Evolutionary conservation across 2,797 vertebrate species (phyloP), one percentile per base, ranked within the genome.

Genomic region (Girardinus metallicus): DNA sequence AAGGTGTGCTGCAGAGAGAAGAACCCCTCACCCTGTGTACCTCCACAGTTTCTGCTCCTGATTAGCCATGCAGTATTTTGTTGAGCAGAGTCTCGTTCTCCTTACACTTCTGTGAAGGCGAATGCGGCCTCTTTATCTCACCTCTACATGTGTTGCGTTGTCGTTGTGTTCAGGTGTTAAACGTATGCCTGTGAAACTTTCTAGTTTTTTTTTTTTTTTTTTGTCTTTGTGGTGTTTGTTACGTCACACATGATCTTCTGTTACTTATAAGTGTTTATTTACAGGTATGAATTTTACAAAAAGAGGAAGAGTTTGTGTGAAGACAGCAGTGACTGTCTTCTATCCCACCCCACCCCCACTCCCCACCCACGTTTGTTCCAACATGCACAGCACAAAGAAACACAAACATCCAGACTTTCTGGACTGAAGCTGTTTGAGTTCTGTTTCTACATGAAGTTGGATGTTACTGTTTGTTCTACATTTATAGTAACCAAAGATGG

Each of bases 21-120:
- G 31, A 60, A 6, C 12, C 66, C 43, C n/a, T 57, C 16, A 9
- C 51, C 41, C 4, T 18, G 4, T 76, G 74, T 81, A 88, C 75
- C 78, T 93, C 89, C 93, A 91, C 89, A 90, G 89, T 93, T 94
- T 94, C 82, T 93, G 84, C 92, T 86, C 3, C 12, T 41, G 11
- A 41, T 80, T 91, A 91, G 93, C 86, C 80, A 79, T 86, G 89
- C 93, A 93, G 94, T 95, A 88, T 95, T 95, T 91, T 93, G 57
- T 91, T 85, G 89, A 87, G 82, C 87, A 83, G 88, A 85, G 80
- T 88, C 64, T 18, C 76, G 21, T 88, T 89, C 89, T 86, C 89
- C 84, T 81, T 60, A 55, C 78, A 74, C 76, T 51, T 79, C 72
- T 46, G 75, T 47, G 11, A 23, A 77, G 83, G 77, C 83, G 85